These are phyloP conservation scores for Standfussiana lucernea DNA, from an alignment of 2,888 invertebrate genomes.

Conservation along the genomic window DNA sequence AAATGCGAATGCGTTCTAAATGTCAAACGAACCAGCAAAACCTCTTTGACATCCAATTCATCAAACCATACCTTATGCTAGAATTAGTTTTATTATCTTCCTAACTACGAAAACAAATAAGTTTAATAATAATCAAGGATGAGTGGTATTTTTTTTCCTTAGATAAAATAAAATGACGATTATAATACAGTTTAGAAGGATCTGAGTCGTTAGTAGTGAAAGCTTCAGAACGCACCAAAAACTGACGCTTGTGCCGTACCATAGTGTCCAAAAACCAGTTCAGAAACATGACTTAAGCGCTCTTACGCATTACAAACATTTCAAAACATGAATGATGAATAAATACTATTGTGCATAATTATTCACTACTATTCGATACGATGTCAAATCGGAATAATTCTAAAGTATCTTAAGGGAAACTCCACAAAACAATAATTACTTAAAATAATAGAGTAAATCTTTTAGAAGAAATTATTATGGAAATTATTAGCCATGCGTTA, in stretches of 20 bases:
- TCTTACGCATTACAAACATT: background rate
- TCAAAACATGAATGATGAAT: background rate
- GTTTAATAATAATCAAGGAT: background rate
- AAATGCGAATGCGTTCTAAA: slow-evolving; percentile 62
- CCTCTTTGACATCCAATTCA: background rate
- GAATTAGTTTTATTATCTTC: background rate
- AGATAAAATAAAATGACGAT: background rate
- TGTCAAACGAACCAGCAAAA: background rate
- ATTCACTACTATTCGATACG: background rate
- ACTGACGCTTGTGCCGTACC: slow-evolving; percentile 45
- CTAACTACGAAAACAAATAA: background rate
- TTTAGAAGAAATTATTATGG: too few species aligned
- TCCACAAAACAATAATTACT: too few species aligned
- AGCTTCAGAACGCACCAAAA: slow-evolving; percentile 43
- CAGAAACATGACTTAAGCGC: background rate
- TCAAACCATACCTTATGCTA: background rate
- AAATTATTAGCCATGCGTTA: background rate
- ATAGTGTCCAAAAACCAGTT: background rate
- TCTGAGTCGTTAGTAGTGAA: background rate
- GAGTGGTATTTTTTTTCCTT: background rate
- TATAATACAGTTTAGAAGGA: too few species aligned
- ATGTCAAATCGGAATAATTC: background rate
- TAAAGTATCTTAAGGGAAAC: background rate
- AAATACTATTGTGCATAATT: background rate
- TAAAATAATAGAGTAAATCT: too few species aligned